Base-by-base conservation (phyloP, 2,888 invertebrate genomes). In the Dryomyza anilis region DNA sequence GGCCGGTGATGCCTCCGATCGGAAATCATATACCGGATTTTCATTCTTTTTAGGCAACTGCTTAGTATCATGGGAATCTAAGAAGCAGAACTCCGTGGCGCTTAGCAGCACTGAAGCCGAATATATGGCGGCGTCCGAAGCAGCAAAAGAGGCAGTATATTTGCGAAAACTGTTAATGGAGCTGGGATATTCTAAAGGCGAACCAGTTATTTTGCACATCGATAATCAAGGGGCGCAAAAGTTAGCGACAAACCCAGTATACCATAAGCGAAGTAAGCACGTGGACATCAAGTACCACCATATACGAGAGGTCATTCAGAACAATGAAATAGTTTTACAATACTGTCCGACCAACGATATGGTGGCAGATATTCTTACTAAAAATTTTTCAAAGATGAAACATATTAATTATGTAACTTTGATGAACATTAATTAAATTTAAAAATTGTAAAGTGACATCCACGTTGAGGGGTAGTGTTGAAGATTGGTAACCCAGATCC, bases 1-100 rank as follows among this genome's bases (percentile, higher is more conserved):
- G n/a, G n/a, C n/a, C n/a, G n/a, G n/a, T n/a, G n/a, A n/a, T n/a
- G n/a, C n/a, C 33, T 16, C 33, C 56, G 67, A 68, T n/a, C 48
- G 69, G 1, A 67, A 46, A 14, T 71, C 66, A 2, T 69, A 63
- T 23, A 69, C 66, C 2, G 67, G 69, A 3, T 67, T 48, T 64
- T 43, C 16, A 0, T 70, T 70, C 19, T 64, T 55, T 25, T 29
- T 66, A 10, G 64, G 56, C 4, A 43, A 21, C 5, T 66, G 59
- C 25, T 43, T 53, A 2, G 46, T 70, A 7, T 45, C 59, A 27
- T 70, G 67, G 67, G 62, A 64, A 14, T n/a, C n/a, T n/a, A n/a
- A n/a, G n/a, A n/a, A n/a, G n/a, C n/a, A n/a, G n/a, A n/a, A n/a
- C n/a, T n/a, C n/a, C n/a, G n/a, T n/a, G n/a, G n/a, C n/a, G n/a